Conservation (phyloP, 2,797 vertebrate genomes). For the Acipenser ruthenus region DNA sequence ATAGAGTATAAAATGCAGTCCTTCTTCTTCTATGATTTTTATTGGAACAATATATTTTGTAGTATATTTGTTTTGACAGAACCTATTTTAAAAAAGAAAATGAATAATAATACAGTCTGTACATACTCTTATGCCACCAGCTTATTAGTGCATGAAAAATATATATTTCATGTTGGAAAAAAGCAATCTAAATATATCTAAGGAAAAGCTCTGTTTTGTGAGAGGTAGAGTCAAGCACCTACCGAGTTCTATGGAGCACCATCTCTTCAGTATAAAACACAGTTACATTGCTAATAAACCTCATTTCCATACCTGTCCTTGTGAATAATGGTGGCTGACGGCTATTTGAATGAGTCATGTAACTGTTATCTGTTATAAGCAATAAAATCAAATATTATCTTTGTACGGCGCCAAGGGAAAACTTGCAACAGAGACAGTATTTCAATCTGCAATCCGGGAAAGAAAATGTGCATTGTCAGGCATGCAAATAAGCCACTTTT, state of each 20-base stretch:
- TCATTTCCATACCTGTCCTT: conserved; percentile 5
- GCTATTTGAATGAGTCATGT: conserved; percentile 8
- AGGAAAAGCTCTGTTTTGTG: background rate
- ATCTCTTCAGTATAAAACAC: conserved; percentile 5
- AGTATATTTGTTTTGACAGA: too few species aligned
- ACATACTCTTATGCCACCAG: too few species aligned
- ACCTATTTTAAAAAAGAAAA: too few species aligned
- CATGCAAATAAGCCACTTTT: background rate
- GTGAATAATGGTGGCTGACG: conserved; percentile 8
- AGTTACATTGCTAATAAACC: conserved; percentile 6
- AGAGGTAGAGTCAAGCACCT: conserved; percentile 4
- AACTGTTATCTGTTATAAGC: conserved; percentile 11
- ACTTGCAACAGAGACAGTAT: conserved; percentile 6
- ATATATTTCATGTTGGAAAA: too few species aligned
- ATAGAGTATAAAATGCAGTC: background rate
- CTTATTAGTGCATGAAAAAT: too few species aligned
- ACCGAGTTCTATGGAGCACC: background rate
- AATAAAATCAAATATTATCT: conserved; percentile 7
- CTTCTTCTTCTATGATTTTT: too few species aligned
- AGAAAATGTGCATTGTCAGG: background rate
- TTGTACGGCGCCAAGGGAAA: conserved; percentile 4
- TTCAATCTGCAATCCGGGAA: background rate
- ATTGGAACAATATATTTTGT: too few species aligned
- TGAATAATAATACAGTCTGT: too few species aligned
- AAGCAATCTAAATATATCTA: background rate